Percentiles rank a stretch among this genome's conserved stretches.
These are phyloP conservation scores for Prenolepis imparis DNA, from an alignment of 2,888 invertebrate genomes.

Conservation along the genomic window DNA sequence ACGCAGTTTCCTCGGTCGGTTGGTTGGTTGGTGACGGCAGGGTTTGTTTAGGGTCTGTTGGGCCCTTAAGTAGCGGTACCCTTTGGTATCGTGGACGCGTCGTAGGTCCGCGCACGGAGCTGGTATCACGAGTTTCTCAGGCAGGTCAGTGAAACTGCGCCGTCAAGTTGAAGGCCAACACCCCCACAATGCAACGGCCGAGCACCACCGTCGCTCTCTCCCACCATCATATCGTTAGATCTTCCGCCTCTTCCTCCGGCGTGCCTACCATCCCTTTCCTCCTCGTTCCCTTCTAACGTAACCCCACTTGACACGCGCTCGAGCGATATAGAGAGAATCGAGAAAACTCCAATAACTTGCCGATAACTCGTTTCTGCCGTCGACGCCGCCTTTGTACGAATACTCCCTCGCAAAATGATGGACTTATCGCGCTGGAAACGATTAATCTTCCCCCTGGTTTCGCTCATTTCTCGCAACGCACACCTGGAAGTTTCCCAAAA, in stretches of 20 bases:
- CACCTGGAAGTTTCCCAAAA: constrained; percentile 30
- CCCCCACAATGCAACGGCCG: constrained; percentile 86
- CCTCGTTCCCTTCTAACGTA: constrained; percentile 57
- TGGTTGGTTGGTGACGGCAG: constrained; percentile 18
- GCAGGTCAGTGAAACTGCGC: constrained; percentile 87
- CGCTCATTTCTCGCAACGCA: constrained; percentile 6
- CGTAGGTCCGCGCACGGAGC: constrained; percentile 76
- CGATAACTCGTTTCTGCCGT: constrained; percentile 67
- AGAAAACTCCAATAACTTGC: constrained; percentile 77
- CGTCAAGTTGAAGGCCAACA: constrained; percentile 87
- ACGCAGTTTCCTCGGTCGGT: constrained; percentile 9
- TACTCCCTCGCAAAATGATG: constrained; percentile 23
- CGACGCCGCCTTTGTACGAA: constrained; percentile 39
- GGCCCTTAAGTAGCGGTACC: constrained; percentile 76
- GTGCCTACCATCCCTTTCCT: constrained; percentile 50
- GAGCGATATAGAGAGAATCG: constrained; percentile 64
- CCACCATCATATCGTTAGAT: constrained; percentile 61
- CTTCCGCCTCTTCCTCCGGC: constrained; percentile 67
- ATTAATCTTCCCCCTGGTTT: constrained; percentile 28
- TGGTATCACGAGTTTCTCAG: constrained; percentile 85
- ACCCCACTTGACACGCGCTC: constrained; percentile 43
- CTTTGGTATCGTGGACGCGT: constrained; percentile 70
- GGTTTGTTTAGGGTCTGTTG: constrained; percentile 67
- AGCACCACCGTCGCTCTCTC: constrained; percentile 70
- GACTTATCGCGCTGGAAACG: constrained; percentile 28